Evolutionary conservation across 2,113 vertebrate genomes (phyloP).

Genomic region (Cacatua alba): DNA sequence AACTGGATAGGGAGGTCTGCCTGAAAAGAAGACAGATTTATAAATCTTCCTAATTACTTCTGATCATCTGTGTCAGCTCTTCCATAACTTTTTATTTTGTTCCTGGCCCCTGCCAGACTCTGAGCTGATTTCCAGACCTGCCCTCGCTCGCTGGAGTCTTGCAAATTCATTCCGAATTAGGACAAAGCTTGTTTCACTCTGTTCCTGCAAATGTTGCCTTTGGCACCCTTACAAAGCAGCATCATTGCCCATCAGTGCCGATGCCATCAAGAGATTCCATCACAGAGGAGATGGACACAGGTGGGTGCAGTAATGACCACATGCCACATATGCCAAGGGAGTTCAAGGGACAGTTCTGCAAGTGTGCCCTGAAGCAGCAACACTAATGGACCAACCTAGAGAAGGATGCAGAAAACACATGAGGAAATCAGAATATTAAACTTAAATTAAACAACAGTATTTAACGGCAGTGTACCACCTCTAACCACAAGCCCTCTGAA

Average conservation of each 20-base stretch:
- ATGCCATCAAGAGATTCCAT: fast-evolving
- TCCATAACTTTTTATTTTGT: not conserved
- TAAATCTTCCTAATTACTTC: not conserved
- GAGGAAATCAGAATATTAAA: not conserved
- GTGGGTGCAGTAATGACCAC: too few relatives aligned
- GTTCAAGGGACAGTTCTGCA: not conserved
- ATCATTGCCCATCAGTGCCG: fast-evolving
- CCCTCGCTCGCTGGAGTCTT: not conserved
- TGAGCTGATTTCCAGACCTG: not conserved
- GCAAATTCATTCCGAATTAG: not conserved
- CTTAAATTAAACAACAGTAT: not conserved
- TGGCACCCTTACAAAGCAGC: not conserved
- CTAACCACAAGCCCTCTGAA: not conserved
- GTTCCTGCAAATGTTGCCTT: not conserved
- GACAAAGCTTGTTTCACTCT: not conserved
- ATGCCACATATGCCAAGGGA: not conserved
- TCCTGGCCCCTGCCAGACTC: not conserved
- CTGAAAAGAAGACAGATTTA: not conserved
- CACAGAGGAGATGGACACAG: not conserved
- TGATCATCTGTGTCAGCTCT: not conserved
- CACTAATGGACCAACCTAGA: not conserved
- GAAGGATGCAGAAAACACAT: not conserved
- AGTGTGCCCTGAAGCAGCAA: fast-evolving
- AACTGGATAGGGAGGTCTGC: not conserved
- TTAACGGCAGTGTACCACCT: fast-evolving